These are phyloP conservation scores for Eueides isabella DNA, from an alignment of 1,140 invertebrate species.

Conservation along the genomic window DNA sequence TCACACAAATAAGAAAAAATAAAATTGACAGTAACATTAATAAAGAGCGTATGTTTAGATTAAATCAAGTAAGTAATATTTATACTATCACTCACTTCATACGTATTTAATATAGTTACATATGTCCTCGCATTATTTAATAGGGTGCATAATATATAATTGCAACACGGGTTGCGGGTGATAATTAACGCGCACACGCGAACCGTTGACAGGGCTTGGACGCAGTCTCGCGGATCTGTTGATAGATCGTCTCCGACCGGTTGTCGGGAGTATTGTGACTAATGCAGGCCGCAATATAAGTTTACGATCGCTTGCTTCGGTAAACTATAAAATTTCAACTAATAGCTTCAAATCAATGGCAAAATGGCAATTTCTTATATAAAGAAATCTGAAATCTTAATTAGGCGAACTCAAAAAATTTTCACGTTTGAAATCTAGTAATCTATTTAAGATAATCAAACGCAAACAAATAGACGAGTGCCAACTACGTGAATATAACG, in stretches of 20 bases:
- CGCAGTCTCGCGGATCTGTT: slow-evolving; percentile 48
- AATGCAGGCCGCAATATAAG: slow-evolving; percentile 55
- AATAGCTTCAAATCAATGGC: slow-evolving; percentile 13
- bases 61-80: background rate
- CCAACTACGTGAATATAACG: slow-evolving; percentile 27
- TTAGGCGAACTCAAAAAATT: background rate
- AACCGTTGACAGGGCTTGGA: slow-evolving; percentile 59
- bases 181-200: slow-evolving; percentile 63
- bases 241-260: slow-evolving; percentile 57
- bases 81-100: background rate
- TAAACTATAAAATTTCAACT: slow-evolving; percentile 40
- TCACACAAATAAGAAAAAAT: no score
- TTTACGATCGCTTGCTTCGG: slow-evolving; percentile 63
- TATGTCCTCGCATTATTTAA: background rate
- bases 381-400: no score
- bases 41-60: no score
- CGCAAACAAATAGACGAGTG: slow-evolving; percentile 34
- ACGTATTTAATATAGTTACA: background rate
- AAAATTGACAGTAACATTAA: no score
- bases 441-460: slow-evolving; percentile 7
- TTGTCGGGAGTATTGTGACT: slow-evolving; percentile 56
- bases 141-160: slow-evolving; percentile 28
- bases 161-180: slow-evolving; percentile 42
- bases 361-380: no score
- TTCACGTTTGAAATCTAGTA: background rate